These are phyloP conservation scores for Limnephilus rhombicus DNA, from an alignment of 2,888 invertebrate genomes.

Conservation along the genomic window DNA sequence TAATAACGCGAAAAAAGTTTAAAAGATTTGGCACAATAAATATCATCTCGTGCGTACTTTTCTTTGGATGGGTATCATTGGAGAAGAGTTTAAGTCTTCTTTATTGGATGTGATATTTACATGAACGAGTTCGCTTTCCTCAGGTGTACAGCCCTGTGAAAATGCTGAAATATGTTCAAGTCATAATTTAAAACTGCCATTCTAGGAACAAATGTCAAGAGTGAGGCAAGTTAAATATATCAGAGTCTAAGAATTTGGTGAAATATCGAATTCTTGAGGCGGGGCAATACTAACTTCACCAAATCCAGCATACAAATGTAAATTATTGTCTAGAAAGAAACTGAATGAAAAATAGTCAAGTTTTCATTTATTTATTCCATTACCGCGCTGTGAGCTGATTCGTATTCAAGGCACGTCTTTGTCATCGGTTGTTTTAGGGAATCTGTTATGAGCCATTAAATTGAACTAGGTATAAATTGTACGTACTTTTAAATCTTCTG, in stretches of 20 bases:
- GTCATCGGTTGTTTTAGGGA: slow-evolving; percentile 46
- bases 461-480: neutral
- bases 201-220: neutral
- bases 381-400: slow-evolving; percentile 29
- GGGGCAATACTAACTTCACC: neutral
- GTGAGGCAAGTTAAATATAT: slow-evolving; percentile 18
- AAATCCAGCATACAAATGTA: slow-evolving; percentile 49
- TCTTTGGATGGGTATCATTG: neutral
- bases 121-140: neutral
- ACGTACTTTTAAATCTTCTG: neutral
- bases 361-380: slow-evolving; percentile 50
- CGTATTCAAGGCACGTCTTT: slow-evolving; percentile 31
- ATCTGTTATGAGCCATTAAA: slow-evolving; percentile 54
- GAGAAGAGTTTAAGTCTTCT: neutral
- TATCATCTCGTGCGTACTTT: neutral
- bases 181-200: slow-evolving; percentile 6
- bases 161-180: neutral
- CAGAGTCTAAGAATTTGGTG: neutral
- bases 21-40: neutral
- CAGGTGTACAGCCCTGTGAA: neutral
- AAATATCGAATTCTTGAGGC: slow-evolving; percentile 7
- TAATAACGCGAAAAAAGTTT: neutral
- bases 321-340: slow-evolving; percentile 55
- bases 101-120: neutral
- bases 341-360: slow-evolving; percentile 40